phyloP scores from a whole-genome alignment of 1,140 invertebrate species.

The Bilobella aurantiaca region DNA sequence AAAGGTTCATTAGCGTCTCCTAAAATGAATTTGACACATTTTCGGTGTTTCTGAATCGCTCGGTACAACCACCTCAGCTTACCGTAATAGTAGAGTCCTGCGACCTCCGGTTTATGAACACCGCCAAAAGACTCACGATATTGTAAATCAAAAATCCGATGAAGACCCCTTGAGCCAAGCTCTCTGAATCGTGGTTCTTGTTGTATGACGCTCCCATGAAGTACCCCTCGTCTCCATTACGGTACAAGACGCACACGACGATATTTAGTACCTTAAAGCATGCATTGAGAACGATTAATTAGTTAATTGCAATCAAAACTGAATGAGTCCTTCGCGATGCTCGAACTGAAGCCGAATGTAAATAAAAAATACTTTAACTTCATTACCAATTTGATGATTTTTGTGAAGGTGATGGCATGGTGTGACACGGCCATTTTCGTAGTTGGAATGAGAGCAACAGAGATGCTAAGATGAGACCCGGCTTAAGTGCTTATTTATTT shows the following conservation, averaged over 20 bases:
- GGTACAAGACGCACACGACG: conserved; percentile 66
- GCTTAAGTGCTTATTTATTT: not conserved
- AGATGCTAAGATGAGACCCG: not conserved
- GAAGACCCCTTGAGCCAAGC: conserved; percentile 69
- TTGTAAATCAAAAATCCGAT: conserved; percentile 75
- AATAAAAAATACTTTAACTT: not conserved
- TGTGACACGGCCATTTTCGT: conserved; percentile 24
- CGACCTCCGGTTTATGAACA: conserved; percentile 57
- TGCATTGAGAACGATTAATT: conserved; percentile 6
- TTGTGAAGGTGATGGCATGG: conserved; percentile 19
- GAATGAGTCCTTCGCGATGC: not conserved
- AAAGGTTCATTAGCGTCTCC: conserved; percentile 78
- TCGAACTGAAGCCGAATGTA: too few species aligned
- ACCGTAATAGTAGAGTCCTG: conserved; percentile 44
- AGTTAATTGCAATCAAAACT: not conserved
- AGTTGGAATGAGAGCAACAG: not conserved
- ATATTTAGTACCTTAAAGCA: conserved; percentile 63
- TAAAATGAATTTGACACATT: conserved; percentile 35
- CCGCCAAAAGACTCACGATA: conserved; percentile 55
- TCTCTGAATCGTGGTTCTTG: conserved; percentile 72
- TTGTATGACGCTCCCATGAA: conserved; percentile 79
- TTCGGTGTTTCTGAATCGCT: not conserved
- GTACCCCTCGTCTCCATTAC: conserved; percentile 64
- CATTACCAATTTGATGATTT: conserved; percentile 31
- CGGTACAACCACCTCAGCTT: not conserved